Conservation (phyloP, 2,888 invertebrate genomes). For the Salpingus planirostris region DNA sequence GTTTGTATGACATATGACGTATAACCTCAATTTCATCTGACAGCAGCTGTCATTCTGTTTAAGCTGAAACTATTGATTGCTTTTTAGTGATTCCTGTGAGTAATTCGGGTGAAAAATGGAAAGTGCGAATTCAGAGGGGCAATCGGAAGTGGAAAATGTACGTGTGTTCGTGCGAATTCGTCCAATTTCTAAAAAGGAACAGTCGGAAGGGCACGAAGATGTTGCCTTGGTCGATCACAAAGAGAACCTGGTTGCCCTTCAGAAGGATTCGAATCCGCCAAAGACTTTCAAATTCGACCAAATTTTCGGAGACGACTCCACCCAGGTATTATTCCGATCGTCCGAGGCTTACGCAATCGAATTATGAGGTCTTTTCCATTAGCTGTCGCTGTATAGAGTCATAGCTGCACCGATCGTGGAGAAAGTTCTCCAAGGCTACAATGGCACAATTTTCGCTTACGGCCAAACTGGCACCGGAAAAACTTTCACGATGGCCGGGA, state of each 20-base stretch:
- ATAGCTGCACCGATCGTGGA: slow-evolving; percentile 96
- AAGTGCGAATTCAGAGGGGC: slow-evolving; percentile 16
- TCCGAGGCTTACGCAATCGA: not conserved
- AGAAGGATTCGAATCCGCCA: slow-evolving; percentile 59
- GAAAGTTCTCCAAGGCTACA: slow-evolving; percentile 92
- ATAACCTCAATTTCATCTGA: too few relatives aligned
- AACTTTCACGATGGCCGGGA: slow-evolving; percentile 97
- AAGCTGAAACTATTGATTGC: too few relatives aligned
- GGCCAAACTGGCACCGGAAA: slow-evolving; percentile 96
- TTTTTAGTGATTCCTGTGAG: too few relatives aligned
- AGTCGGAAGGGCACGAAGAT: slow-evolving; percentile 58
- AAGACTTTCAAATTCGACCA: slow-evolving; percentile 93
- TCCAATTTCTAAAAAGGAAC: slow-evolving; percentile 83
- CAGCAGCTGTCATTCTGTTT: too few relatives aligned
- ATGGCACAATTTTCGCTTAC: slow-evolving; percentile 87
- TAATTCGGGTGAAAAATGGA: slow-evolving; percentile 21
- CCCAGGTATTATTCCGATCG: slow-evolving; percentile 51
- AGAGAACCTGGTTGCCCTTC: slow-evolving; percentile 69
- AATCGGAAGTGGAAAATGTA: slow-evolving; percentile 68
- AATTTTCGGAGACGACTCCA: slow-evolving; percentile 79
- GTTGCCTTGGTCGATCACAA: slow-evolving; percentile 70
- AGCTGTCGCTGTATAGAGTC: slow-evolving; percentile 92
- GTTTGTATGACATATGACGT: too few relatives aligned
- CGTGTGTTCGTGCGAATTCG: slow-evolving; percentile 91
- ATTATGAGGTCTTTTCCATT: slow-evolving; percentile 20